These are phyloP conservation scores for Cardinalis cardinalis DNA, from an alignment of 2,113 vertebrate species.

Conservation along the genomic window DNA sequence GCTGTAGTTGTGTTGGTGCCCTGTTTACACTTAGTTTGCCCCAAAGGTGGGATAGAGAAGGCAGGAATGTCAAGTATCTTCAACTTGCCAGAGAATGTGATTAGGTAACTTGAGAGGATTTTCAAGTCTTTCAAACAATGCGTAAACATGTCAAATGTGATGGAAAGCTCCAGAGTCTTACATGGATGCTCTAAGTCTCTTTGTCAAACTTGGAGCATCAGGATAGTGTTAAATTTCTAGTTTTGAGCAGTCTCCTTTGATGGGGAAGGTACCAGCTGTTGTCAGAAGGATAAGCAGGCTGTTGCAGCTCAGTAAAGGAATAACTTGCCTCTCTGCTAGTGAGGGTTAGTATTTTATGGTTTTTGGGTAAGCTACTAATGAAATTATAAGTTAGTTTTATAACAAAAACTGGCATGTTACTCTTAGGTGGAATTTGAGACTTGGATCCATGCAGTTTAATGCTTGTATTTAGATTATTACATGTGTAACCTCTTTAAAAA, in stretches of 20 bases:
- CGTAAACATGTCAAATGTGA: constrained; percentile 29
- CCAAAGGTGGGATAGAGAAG: constrained; percentile 22
- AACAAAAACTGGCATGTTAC: neutral
- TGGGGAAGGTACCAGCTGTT: neutral
- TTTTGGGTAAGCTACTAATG: neutral
- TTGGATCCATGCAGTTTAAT: neutral
- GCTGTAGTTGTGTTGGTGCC: neutral
- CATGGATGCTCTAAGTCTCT: neutral
- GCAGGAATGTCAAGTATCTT: constrained; percentile 28
- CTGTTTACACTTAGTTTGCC: constrained; percentile 28
- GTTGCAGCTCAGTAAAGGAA: neutral
- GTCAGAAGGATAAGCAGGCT: neutral
- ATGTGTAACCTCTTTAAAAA: neutral
- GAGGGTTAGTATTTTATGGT: neutral
- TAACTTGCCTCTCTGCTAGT: neutral
- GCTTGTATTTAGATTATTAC: neutral
- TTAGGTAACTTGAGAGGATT: constrained; percentile 33
- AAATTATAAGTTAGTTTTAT: neutral
- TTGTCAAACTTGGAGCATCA: neutral
- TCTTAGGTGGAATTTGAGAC: neutral
- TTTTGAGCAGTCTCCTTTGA: neutral
- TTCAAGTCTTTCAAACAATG: neutral
- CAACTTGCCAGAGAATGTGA: constrained; percentile 22
- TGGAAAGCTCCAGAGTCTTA: constrained; percentile 20
- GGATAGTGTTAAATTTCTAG: neutral